Percentiles rank a stretch among this genome's conserved stretches.
Conservation (phyloP, 2,888 invertebrate species). For the Cephus spinipes region DNA sequence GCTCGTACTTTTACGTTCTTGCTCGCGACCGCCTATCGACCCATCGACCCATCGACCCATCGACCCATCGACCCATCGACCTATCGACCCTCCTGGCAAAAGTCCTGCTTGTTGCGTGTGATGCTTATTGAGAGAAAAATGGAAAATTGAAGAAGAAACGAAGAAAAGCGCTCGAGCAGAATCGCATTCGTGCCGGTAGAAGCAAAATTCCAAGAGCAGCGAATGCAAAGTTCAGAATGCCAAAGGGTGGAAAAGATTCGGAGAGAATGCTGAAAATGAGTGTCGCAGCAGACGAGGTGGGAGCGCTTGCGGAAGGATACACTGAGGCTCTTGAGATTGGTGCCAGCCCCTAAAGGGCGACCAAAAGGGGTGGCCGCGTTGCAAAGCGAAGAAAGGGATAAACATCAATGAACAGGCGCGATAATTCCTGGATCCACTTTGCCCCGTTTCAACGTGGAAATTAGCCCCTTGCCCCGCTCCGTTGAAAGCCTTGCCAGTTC, state of each 20-base stretch:
- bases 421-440: background rate
- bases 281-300: background rate
- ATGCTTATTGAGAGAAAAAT: background rate
- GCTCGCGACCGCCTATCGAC: background rate
- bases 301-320: background rate
- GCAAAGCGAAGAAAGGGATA: background rate
- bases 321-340: background rate
- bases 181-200: background rate
- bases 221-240: background rate
- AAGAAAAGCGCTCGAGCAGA: background rate
- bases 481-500: background rate
- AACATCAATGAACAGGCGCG: background rate
- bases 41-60: background rate
- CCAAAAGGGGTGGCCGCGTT: background rate
- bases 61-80: too few species aligned
- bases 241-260: background rate
- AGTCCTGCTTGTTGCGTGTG: background rate
- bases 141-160: background rate
- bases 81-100: background rate
- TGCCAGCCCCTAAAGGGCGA: background rate
- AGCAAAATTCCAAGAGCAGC: background rate
- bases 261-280: background rate
- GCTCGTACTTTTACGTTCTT: too few species aligned
- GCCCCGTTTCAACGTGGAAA: background rate
- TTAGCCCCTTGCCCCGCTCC: background rate